Evolutionary conservation across 2,113 vertebrate genomes (phyloP).

Genomic region (Elephas maximus): DNA sequence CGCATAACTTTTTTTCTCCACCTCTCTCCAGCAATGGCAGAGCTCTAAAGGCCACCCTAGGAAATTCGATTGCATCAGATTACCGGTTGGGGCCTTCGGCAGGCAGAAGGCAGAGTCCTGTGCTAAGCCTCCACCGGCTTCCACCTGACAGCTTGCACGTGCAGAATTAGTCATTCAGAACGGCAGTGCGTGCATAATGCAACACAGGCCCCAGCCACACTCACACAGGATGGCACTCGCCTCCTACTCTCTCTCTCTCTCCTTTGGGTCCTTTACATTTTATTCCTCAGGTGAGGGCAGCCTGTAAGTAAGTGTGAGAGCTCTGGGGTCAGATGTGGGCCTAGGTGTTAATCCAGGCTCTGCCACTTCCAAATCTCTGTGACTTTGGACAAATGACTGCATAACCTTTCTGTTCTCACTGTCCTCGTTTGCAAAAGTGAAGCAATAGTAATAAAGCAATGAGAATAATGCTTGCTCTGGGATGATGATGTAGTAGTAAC

Average conservation of each 20-base stretch:
- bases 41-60: background rate
- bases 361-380: background rate
- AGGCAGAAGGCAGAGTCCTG: background rate
- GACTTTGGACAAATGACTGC: background rate
- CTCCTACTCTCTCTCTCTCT: background rate
- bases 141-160: background rate
- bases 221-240: rapidly evolving
- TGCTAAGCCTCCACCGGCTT: background rate
- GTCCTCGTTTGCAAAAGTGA: background rate
- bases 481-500: background rate
- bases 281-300: background rate
- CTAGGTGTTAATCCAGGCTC: background rate
- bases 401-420: background rate
- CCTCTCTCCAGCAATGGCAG: background rate
- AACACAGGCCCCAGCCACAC: rapidly evolving
- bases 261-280: rapidly evolving
- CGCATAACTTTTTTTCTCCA: conserved; percentile 13
- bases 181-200: rapidly evolving
- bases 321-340: background rate
- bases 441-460: background rate
- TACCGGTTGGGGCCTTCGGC: background rate
- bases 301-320: background rate
- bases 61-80: background rate
- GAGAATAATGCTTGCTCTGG: background rate
- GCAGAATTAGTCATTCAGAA: background rate